A percentile compares a stretch with the other conserved stretches of the same genome.
Conservation (phyloP, 2,797 vertebrate genomes). For the Betta splendens region DNA sequence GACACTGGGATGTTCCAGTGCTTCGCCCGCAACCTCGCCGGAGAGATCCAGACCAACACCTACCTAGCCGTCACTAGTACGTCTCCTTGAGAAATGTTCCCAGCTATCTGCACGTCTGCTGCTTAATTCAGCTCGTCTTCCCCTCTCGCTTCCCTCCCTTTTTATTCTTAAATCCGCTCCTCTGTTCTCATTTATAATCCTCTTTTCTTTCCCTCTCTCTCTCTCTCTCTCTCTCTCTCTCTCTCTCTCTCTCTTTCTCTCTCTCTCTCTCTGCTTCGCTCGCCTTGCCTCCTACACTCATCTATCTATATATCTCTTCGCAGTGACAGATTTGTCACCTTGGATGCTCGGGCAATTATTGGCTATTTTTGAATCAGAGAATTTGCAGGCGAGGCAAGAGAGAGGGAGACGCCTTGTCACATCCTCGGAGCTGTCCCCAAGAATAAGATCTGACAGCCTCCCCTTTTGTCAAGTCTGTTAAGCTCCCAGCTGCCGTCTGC, state of each 20-base stretch:
- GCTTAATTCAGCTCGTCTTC: slow-evolving; percentile 45
- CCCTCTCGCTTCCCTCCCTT: slow-evolving; percentile 19
- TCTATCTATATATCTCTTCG: slow-evolving; percentile 63
- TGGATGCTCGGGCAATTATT: slow-evolving; percentile 71
- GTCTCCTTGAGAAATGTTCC: slow-evolving; percentile 61
- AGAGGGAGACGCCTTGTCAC: slow-evolving; percentile 58
- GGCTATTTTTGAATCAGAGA: slow-evolving; percentile 70
- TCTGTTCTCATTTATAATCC: slow-evolving; percentile 56
- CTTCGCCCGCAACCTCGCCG: slow-evolving; percentile 90
- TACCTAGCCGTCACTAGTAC: slow-evolving; percentile 97
- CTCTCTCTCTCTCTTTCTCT: slow-evolving; percentile 54
- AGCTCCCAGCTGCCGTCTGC: slow-evolving; percentile 54
- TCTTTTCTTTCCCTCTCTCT: slow-evolving; percentile 54
- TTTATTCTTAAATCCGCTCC: slow-evolving; percentile 49
- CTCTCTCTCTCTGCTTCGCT: too few species aligned
- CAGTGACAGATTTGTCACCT: slow-evolving; percentile 71
- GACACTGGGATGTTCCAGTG: slow-evolving; percentile 99
- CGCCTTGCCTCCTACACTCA: slow-evolving; percentile 45
- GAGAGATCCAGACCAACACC: slow-evolving; percentile 96
- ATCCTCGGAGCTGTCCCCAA: slow-evolving; percentile 44
- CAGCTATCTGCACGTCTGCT: slow-evolving; percentile 35
- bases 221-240: too few species aligned
- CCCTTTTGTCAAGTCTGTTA: slow-evolving; percentile 73
- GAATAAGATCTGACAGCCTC: slow-evolving; percentile 67
- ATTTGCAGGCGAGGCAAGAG: slow-evolving; percentile 33